Base-by-base conservation (phyloP, 2,113 vertebrate species). In the Pseudolaguvia tuberculata region DNA sequence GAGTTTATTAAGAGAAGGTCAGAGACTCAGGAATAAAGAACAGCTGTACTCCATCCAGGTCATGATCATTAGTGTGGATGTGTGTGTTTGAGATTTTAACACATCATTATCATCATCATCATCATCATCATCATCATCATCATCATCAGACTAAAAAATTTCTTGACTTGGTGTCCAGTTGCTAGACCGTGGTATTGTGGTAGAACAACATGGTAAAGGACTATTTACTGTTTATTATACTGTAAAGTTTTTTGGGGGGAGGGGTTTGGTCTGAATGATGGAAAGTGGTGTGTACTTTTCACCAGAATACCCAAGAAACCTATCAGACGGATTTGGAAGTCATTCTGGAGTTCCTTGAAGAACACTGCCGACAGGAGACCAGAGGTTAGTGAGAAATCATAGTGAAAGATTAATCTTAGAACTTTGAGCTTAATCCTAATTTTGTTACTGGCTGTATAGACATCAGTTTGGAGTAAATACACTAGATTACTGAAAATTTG, bases 301-400 rank as follows among this genome's bases (percentile, higher is more conserved):
- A 57, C 58, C 59, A 81, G 78, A 83, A 76, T 80, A 82, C 62
- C 53, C 82, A 80, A 29, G 84, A 84, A 83, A 85, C 87, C 4
- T 78, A 77, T 74, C 88, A 90, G 72, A 85, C 88, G 4, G 91
- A 92, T 53, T 82, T 91, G 83, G 90, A 92, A 79, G 91, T 92
- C 63, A 92, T 92, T 73, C 76, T 91, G 76, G 91, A 91, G 65
- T 92, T 92, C 77, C 83, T 92, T 0, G 90, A 89, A 80, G 91
- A 92, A 56, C 89, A 90, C 80, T 87, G 89, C 83, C 86, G 84
- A 48, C 86, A 89, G 58, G 86, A 78, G 70, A 35, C 69, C 12
- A 72, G 58, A 77, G 81, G 78, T 59, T 78, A 83, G 39, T 78
- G 76, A 77, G 18, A 23, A 57, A n/a, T n/a, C n/a, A n/a, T n/a